These are phyloP conservation scores for Poeciliopsis gracilis DNA, from an alignment of 2,797 vertebrate species.

Conservation along the genomic window DNA sequence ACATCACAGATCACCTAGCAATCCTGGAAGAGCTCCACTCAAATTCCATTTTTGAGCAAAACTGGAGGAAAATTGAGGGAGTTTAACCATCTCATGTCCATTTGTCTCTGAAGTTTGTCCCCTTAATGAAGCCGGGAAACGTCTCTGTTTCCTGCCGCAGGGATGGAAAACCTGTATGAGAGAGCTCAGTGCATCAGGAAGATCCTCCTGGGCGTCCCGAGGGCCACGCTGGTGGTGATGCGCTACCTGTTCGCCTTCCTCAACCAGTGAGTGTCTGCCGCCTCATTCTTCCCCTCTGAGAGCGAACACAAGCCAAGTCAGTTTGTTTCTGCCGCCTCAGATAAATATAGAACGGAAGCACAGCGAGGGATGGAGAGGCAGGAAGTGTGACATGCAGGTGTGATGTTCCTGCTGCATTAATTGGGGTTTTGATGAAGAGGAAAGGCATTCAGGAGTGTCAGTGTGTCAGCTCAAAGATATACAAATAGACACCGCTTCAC, in stretches of 20 bases:
- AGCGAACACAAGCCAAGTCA: slow-evolving; percentile 10
- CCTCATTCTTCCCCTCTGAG: not conserved
- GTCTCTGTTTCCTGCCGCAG: slow-evolving; percentile 70
- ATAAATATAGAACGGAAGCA: slow-evolving; percentile 53
- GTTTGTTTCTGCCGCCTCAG: slow-evolving; percentile 54
- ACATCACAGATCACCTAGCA: no score
- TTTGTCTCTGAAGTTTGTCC: slow-evolving; percentile 46
- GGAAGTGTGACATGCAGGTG: slow-evolving; percentile 59
- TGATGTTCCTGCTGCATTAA: slow-evolving; percentile 33
- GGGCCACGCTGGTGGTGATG: slow-evolving; percentile 94
- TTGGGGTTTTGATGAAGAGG: slow-evolving; percentile 23
- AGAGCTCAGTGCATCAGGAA: slow-evolving; percentile 95
- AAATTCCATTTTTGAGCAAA: no score
- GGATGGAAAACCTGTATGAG: slow-evolving; percentile 97
- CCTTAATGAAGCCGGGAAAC: not conserved
- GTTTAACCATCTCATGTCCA: not conserved
- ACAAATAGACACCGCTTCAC: not conserved
- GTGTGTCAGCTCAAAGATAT: slow-evolving; percentile 19
- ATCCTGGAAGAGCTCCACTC: no score
- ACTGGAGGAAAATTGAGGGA: no score
- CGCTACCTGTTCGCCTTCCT: slow-evolving; percentile 99
- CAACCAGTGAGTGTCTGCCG: slow-evolving; percentile 91
- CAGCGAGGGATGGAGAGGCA: slow-evolving; percentile 30
- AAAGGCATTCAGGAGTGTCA: slow-evolving; percentile 16
- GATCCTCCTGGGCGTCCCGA: slow-evolving; percentile 91